Evolutionary conservation across 2,888 invertebrate species (phyloP), one percentile per base, ranked within the genome.

Genomic region (Brenthis hecate): DNA sequence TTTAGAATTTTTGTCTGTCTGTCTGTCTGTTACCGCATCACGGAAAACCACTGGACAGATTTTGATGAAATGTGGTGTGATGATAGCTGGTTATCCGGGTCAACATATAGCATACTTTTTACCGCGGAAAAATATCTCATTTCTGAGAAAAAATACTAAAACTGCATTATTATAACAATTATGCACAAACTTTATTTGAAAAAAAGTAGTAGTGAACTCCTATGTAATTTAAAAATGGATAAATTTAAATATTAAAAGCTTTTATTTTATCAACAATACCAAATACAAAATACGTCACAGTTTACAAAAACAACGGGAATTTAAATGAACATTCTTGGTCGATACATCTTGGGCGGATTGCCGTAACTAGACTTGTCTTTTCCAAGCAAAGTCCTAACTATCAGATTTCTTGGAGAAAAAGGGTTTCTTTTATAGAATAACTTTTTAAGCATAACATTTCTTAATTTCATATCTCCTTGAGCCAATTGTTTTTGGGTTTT

Each of bases 341-440:
- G 79, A 65, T 80, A 80, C 76, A 81, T 72, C n/a, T 70, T 73
- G 28, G 82, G 81, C 3, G 89, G 80, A 2, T 85, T 80, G 13
- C 85, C 88, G 69, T 73, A 88, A 74, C 85, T 87, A 6, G 88
- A 81, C 71, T 80, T 84, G 71, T 91, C 89, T 74, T 82, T 89
- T 2, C 89, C 90, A 56, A 92, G 76, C 55, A 92, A 72, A 6
- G 91, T 88, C 71, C 77, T 84, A 28, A 91, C 73, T 19, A 91
- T 81, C 47, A 89, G 75, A 69, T 92, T 91, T 50, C 83, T 79
- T 0, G 89, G 85, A 8, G 91, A 89, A 66, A 92, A 91, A 1
- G 91, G 92, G 77, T 91, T 92, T 54, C 80, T 83, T 75, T 89
- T 91, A 60, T 85, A 71, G 73, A 92, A 89, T 67, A 92, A 65